phyloP scores from a whole-genome alignment of 1,140 invertebrate species.

The Pinna nobilis region DNA sequence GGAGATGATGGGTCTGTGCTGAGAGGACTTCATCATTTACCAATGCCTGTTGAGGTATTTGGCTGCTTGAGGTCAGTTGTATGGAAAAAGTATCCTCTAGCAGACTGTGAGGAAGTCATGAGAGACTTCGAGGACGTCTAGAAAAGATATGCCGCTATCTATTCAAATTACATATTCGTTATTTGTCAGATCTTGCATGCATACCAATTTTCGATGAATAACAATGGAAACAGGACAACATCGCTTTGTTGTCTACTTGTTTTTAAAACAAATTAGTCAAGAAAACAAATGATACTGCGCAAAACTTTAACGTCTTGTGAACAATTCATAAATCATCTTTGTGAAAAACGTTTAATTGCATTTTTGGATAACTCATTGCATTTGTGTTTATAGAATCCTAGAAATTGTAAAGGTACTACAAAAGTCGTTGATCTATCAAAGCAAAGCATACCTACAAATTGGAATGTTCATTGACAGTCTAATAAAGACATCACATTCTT shows the following conservation, averaged over 20 bases:
- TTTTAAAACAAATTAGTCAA: neutral
- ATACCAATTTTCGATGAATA: too few relatives aligned
- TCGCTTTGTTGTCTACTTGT: neutral
- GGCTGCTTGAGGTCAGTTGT: constrained; percentile 10
- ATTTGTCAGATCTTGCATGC: too few relatives aligned
- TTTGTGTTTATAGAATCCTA: too few relatives aligned
- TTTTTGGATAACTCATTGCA: too few relatives aligned
- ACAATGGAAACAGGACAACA: too few relatives aligned
- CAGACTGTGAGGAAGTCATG: neutral
- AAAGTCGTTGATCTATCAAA: too few relatives aligned
- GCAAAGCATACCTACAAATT: too few relatives aligned
- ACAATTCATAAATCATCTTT: too few relatives aligned
- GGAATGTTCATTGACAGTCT: too few relatives aligned
- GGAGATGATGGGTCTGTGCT: neutral
- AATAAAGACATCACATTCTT: too few relatives aligned
- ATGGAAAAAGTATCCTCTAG: constrained; percentile 23
- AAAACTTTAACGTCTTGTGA: neutral
- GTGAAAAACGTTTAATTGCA: too few relatives aligned
- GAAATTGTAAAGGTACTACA: too few relatives aligned
- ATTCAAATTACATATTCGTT: neutral
- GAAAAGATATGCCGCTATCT: neutral
- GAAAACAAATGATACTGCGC: neutral
- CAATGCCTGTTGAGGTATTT: constrained; percentile 21
- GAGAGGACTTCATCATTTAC: neutral
- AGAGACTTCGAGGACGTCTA: constrained; percentile 11